phyloP scores from a whole-genome alignment of 2,888 invertebrate genomes.

The Tipula unca region DNA sequence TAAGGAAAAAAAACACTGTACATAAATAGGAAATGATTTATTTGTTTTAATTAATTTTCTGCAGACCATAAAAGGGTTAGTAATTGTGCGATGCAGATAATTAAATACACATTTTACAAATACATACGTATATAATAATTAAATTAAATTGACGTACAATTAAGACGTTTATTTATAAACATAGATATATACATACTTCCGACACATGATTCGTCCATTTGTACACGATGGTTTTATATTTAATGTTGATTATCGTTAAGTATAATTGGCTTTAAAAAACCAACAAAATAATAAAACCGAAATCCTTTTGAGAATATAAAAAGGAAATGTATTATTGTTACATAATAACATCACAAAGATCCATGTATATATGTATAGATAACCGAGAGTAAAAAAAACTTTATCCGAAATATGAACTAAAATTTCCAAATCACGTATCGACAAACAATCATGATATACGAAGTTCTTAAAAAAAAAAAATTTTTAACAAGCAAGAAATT shows the following conservation, averaged over 20 bases:
- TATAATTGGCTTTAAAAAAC: neutral
- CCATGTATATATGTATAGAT: neutral
- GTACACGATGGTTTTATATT: neutral
- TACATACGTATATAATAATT: neutral
- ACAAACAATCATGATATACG: neutral
- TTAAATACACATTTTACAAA: neutral
- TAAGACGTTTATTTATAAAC: neutral
- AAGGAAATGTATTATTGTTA: neutral
- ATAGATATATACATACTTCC: too few relatives aligned
- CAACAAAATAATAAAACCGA: neutral
- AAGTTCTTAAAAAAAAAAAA: neutral
- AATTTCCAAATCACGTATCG: neutral
- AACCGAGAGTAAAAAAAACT: neutral
- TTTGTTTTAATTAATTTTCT: slow-evolving; percentile 14
- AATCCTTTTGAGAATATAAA: neutral
- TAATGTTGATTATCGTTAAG: neutral
- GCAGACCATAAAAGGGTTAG: neutral
- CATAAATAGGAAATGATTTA: neutral
- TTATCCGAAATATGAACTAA: neutral
- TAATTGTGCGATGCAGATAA: neutral
- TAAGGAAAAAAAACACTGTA: neutral
- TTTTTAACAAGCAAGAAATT: neutral
- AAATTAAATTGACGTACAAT: neutral
- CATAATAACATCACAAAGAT: neutral
- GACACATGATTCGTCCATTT: neutral